Evolutionary conservation across 2,113 vertebrate species (phyloP).

Genomic region (Odocoileus virginianus): DNA sequence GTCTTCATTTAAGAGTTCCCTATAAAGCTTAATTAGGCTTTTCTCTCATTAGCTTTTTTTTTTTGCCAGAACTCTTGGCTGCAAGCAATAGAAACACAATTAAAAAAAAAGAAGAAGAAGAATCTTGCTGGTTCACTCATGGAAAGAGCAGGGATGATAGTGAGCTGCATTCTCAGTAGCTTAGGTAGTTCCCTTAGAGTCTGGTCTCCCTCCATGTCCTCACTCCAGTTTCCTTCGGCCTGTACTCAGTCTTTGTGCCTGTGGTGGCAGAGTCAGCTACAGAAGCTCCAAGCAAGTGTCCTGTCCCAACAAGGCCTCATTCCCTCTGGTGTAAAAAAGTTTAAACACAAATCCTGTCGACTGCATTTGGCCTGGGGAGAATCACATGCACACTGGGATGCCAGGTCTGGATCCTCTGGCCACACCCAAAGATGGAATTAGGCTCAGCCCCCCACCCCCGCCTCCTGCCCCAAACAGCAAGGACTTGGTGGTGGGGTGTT

Average conservation of each 20-base stretch:
- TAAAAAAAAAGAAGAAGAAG: background rate
- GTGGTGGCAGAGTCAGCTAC: background rate
- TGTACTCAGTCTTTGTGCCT: background rate
- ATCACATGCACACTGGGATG: background rate
- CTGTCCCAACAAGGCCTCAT: background rate
- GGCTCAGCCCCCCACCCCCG: background rate
- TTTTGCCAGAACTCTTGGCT: background rate
- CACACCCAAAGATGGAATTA: background rate
- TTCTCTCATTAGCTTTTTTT: background rate
- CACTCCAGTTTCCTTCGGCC: background rate
- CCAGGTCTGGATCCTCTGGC: background rate
- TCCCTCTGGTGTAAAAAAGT: background rate
- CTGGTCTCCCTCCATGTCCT: background rate
- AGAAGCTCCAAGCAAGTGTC: background rate
- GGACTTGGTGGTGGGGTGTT: background rate
- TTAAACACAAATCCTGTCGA: background rate
- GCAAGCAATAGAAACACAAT: background rate
- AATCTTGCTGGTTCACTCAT: background rate
- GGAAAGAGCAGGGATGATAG: background rate
- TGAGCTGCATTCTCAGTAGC: background rate
- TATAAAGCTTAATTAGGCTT: background rate
- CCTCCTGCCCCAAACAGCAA: background rate
- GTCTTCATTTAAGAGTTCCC: background rate
- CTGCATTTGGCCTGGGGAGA: background rate
- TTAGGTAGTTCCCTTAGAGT: background rate